A percentile compares a stretch with the other conserved stretches of the same genome.
Evolutionary conservation across 2,797 vertebrate species (phyloP).

Genomic region (Neolamprologus multifasciatus): DNA sequence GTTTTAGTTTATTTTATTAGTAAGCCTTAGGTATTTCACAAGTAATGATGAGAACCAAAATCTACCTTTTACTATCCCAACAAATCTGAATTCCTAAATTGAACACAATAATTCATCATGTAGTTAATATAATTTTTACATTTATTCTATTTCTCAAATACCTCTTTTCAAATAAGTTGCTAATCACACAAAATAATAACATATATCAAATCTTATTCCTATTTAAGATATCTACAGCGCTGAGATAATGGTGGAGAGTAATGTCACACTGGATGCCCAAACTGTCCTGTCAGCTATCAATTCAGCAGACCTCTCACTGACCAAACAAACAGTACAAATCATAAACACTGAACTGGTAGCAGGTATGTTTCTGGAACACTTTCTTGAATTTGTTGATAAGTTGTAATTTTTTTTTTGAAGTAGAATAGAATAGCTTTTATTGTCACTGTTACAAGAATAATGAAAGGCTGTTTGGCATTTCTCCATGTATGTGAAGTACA

Average conservation of each 20-base stretch:
- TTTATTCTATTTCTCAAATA: not conserved
- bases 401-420: not conserved
- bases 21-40: not conserved
- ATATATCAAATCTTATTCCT: not conserved
- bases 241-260: slow-evolving; percentile 52
- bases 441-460: not conserved
- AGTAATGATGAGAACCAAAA: not conserved
- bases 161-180: not conserved
- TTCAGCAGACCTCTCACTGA: fast-evolving
- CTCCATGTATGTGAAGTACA: not conserved
- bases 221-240: not conserved
- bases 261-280: not conserved
- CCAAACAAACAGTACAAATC: fast-evolving
- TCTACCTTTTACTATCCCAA: not conserved
- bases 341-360: not conserved
- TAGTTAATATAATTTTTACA: not conserved
- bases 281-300: not conserved
- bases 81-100: not conserved
- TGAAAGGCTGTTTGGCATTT: not conserved
- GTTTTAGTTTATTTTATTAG: not conserved
- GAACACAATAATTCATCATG: not conserved
- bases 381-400: not conserved
- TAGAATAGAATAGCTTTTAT: not conserved
- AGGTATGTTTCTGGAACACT: slow-evolving; percentile 22
- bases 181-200: not conserved